phyloP scores from a whole-genome alignment of 2,113 vertebrate species.

The Myrmecophaga tridactyla region DNA sequence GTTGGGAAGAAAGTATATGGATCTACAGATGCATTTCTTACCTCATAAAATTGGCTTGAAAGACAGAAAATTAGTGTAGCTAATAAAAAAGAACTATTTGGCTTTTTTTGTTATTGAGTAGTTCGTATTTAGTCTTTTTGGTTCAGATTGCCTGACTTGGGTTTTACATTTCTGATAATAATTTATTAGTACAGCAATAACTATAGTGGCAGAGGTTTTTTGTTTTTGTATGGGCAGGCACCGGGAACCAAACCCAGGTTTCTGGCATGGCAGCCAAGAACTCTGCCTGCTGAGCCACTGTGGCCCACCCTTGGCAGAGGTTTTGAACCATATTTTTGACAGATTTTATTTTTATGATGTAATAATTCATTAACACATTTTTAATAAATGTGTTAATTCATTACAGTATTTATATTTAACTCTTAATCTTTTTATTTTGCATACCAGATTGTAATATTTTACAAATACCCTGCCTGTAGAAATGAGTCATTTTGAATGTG shows the following conservation, averaged over 20 bases:
- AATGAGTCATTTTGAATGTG: constrained; percentile 23
- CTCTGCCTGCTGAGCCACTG: too few species aligned
- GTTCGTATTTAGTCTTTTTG: constrained; percentile 42
- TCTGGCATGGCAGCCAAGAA: too few species aligned
- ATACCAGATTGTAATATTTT: not conserved
- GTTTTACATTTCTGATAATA: not conserved
- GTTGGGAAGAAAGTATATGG: constrained; percentile 50
- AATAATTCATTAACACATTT: too few species aligned
- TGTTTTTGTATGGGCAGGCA: too few species aligned
- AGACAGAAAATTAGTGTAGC: constrained; percentile 36
- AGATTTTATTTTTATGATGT: constrained; percentile 32
- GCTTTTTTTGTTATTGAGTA: constrained; percentile 1
- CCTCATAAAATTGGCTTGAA: constrained; percentile 49
- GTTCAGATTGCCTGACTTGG: not conserved
- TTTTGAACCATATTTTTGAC: constrained; percentile 14
- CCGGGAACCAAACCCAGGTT: too few species aligned
- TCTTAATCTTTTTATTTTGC: constrained; percentile 26
- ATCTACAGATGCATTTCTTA: constrained; percentile 44
- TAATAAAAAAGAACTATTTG: not conserved
- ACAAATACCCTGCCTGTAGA: not conserved
- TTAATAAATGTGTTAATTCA: constrained; percentile 35
- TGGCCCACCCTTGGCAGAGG: too few species aligned
- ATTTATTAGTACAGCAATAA: constrained; percentile 27
- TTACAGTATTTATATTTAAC: not conserved
- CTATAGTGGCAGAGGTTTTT: not conserved